Evolutionary conservation across 2,888 invertebrate species (phyloP).

Genomic region (Azorinus chamasolen): DNA sequence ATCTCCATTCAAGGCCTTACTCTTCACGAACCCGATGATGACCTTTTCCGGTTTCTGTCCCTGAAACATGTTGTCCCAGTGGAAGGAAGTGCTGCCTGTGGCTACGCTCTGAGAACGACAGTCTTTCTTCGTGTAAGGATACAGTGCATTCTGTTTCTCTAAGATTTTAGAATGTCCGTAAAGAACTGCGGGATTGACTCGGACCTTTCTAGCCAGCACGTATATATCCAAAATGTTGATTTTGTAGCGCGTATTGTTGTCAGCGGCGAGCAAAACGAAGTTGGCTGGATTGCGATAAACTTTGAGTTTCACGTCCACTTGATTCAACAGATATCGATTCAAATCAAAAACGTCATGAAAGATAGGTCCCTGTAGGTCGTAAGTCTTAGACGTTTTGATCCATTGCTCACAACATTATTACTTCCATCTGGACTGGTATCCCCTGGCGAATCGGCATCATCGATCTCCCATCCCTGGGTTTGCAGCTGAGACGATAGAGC

Average conservation of each 20-base stretch:
- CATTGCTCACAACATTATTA: conserved; percentile 1
- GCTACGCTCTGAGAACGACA: conserved; percentile 23
- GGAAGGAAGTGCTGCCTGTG: conserved; percentile 15
- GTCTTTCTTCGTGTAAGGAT: conserved; percentile 30
- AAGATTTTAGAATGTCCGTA: conserved; percentile 44
- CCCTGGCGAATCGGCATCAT: conserved; percentile 1
- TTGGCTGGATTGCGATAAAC: conserved; percentile 8
- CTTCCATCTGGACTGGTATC: not conserved
- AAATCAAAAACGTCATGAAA: conserved; percentile 24
- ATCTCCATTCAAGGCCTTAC: conserved; percentile 31
- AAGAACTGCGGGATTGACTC: conserved; percentile 46
- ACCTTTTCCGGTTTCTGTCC: conserved; percentile 36
- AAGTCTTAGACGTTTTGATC: not conserved
- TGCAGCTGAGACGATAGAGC: no score
- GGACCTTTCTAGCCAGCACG: conserved; percentile 35
- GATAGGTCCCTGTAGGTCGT: conserved; percentile 17
- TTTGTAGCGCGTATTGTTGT: conserved; percentile 3
- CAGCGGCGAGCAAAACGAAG: conserved; percentile 14
- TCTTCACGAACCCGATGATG: conserved; percentile 44
- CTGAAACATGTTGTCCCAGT: conserved; percentile 43
- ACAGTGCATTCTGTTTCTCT: conserved; percentile 31
- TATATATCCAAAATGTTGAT: conserved; percentile 33
- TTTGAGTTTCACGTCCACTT: conserved; percentile 17
- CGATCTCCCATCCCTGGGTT: not conserved
- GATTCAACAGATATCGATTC: conserved; percentile 17